Evolutionary conservation across 2,797 vertebrate species (phyloP), one percentile per base, ranked within the genome.

Genomic region (Crenuchus spilurus): DNA sequence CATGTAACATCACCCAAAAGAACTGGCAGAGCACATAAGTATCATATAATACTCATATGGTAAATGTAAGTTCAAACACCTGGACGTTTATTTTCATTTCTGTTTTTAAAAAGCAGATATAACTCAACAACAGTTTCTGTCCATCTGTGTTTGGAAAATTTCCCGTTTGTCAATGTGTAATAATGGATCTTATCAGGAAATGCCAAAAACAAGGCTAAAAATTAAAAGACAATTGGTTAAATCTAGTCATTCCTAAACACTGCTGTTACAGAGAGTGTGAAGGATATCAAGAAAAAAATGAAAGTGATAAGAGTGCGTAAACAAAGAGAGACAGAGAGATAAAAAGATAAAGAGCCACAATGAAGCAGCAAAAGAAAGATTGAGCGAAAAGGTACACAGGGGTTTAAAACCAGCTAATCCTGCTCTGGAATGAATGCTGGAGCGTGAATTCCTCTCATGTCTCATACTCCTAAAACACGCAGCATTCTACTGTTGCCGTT

Each of bases 361-460:
- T 7, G 28, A 54, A 30, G 11, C 16, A 52, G 35, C 24, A 16
- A 54, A 35, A 35, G 3, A 39, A 4, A 1, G 7, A 42, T 13
- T 3, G 8, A 35, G 33, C 33, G 24, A 52, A 55, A 58, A 42
- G 31, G 48, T 58, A 18, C 58, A 60, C 11, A 74, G 75, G 69
- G 63, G 69, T 41, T 77, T 54, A 70, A 26, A 85, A 92, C 91
- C 83, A 48, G 92, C 86, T 58, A 18, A 65, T 85, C 91, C 86
- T 74, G 91, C 74, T 88, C 49, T 24, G 78, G 7, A 74, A 30
- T 9, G 1, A 0, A 78, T 28, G 51, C 24, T 30, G 24, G 35
- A 48, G 66, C 30, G 41, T 11, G 78, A 37, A 87, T 88, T 82
- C 76, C 70, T 42, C 39, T 42, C 14, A 13, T 2, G 31, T 75